Percentiles rank a stretch among this genome's conserved stretches.
Evolutionary conservation across 1,140 invertebrate species (phyloP).

Genomic region (Tetramorium simillimum): DNA sequence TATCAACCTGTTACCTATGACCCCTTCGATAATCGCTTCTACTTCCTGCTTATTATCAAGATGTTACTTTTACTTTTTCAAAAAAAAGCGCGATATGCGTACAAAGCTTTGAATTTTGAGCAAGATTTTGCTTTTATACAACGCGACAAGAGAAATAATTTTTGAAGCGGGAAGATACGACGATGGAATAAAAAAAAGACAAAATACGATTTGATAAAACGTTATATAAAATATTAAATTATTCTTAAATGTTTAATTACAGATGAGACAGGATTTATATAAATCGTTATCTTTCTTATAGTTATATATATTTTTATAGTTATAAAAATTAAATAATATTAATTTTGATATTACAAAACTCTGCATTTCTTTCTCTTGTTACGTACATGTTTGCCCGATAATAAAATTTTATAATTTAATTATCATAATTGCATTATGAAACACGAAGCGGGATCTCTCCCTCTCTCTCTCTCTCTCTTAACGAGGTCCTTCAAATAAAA

Average conservation of each 20-base stretch:
- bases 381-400: neutral
- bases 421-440: conserved; percentile 56
- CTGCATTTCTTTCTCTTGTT: neutral
- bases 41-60: conserved; percentile 10
- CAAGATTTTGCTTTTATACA: neutral
- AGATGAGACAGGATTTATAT: too few relatives aligned
- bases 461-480: neutral
- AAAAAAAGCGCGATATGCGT: neutral
- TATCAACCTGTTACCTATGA: conserved; percentile 74
- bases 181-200: neutral
- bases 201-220: neutral
- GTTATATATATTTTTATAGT: neutral
- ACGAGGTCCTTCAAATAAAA: conserved; percentile 8
- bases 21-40: neutral
- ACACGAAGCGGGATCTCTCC: conserved; percentile 3
- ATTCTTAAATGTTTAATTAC: neutral
- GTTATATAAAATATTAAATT: neutral
- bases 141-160: neutral
- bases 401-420: conserved; percentile 38
- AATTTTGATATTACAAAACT: conserved; percentile 2
- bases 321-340: conserved; percentile 5
- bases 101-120: neutral
- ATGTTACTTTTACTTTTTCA: neutral
- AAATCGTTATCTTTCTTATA: too few relatives aligned
- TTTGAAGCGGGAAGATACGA: neutral